Percentiles rank a stretch among this genome's conserved stretches.
Conservation (phyloP, 2,113 vertebrate species). For the Hypanus sabinus region DNA sequence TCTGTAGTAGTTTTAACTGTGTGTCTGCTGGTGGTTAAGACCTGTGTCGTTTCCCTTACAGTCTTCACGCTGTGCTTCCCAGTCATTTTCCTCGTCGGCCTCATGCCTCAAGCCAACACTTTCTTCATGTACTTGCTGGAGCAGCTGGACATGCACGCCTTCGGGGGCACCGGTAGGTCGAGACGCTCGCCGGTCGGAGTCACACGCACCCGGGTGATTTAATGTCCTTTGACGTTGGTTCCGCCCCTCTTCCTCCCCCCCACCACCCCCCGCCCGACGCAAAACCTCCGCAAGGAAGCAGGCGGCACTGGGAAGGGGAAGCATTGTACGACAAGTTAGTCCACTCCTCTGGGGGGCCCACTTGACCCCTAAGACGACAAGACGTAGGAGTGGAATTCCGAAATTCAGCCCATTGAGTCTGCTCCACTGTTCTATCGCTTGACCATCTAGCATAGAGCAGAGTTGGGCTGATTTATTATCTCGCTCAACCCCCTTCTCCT, state of each 20-base stretch:
- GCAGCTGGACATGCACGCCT: conserved; percentile 83
- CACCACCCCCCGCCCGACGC: no score
- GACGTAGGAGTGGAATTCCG: no score
- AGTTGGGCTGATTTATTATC: no score
- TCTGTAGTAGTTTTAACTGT: not conserved
- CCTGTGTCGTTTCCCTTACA: conserved; percentile 43
- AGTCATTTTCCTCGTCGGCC: conserved; percentile 76
- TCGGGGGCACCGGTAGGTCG: conserved; percentile 75
- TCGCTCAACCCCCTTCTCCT: no score
- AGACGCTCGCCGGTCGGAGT: not conserved
- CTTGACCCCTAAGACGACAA: no score
- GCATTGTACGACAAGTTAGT: no score
- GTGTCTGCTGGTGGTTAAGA: not conserved
- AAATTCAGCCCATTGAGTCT: no score
- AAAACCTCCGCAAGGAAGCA: no score
- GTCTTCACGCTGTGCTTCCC: conserved; percentile 82
- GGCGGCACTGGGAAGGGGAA: no score
- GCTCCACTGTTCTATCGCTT: no score
- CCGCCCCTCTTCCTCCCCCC: not conserved
- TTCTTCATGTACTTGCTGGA: conserved; percentile 87
- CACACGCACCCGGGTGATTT: not conserved
- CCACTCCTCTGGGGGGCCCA: no score
- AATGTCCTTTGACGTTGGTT: not conserved
- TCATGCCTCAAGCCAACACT: conserved; percentile 84
- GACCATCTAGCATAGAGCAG: no score